These are phyloP conservation scores for Scolopax rusticola DNA, from an alignment of 2,797 vertebrate species.

Conservation along the genomic window DNA sequence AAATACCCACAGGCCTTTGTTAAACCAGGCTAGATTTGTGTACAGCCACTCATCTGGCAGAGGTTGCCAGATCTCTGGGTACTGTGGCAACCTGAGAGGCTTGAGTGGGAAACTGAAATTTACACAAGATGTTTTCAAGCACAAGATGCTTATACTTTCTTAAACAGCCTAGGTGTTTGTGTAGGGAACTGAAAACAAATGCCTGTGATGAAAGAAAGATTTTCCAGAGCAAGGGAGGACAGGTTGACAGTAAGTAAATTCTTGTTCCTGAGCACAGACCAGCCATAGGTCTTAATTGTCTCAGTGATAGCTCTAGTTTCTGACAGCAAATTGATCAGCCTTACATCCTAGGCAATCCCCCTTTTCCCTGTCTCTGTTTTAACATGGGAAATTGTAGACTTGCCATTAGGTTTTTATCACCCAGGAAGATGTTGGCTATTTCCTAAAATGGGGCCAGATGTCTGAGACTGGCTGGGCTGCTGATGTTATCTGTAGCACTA, in stretches of 20 bases:
- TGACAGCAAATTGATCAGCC: background rate
- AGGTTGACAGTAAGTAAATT: background rate
- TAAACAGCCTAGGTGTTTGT: background rate
- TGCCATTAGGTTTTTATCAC: background rate
- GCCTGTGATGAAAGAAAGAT: background rate
- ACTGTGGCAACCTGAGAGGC: accelerated
- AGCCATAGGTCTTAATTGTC: background rate
- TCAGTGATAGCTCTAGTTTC: background rate
- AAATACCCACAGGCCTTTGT: background rate
- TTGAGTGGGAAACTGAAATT: background rate
- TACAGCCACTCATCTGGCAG: accelerated
- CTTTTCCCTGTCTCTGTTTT: background rate
- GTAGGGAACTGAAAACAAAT: background rate
- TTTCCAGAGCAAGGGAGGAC: background rate
- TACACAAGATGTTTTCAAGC: background rate
- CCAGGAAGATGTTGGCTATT: background rate
- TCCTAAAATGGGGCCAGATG: background rate
- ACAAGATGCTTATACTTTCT: background rate
- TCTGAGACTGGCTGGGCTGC: background rate
- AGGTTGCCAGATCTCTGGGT: background rate
- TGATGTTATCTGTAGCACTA: background rate
- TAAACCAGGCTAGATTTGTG: background rate
- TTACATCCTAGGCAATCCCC: background rate
- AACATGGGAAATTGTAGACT: background rate
- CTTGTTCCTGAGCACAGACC: background rate